Conservation (phyloP, 1,140 invertebrate species). For the Nylanderia fulva region DNA sequence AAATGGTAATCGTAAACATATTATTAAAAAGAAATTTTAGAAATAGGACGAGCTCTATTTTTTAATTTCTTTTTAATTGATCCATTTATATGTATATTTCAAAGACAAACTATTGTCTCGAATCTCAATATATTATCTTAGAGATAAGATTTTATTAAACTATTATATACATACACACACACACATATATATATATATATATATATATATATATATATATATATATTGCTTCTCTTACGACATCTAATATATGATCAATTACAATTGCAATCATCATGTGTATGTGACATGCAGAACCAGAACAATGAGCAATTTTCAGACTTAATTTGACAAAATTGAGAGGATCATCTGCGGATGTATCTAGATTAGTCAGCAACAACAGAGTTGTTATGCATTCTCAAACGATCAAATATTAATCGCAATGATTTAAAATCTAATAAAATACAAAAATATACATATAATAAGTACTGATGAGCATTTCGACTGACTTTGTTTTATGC, state of each 20-base stretch:
- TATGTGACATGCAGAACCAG: background rate
- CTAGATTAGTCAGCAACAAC: constrained; percentile 26
- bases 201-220: background rate
- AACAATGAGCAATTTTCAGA: background rate
- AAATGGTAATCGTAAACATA: background rate
- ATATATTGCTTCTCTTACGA: background rate
- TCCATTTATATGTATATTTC: background rate
- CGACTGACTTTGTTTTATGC: constrained; percentile 23
- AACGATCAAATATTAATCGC: constrained; percentile 52
- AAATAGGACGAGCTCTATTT: background rate
- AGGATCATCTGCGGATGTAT: background rate
- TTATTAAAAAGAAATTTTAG: background rate
- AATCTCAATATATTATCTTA: constrained; percentile 14
- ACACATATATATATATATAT: background rate
- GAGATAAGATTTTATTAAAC: background rate
- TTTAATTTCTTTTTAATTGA: background rate
- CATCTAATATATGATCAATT: background rate
- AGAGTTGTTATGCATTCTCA: constrained; percentile 6
- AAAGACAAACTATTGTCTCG: background rate
- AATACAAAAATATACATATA: constrained; percentile 45
- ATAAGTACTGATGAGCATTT: constrained; percentile 60
- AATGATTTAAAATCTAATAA: constrained; percentile 33
- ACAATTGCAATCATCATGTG: background rate
- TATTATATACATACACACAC: too few relatives aligned
- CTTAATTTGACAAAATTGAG: constrained; percentile 1